A percentile compares a stretch with the other conserved stretches of the same genome.
These are phyloP conservation scores for Anticlea derivata DNA, from an alignment of 2,888 invertebrate species.

Conservation along the genomic window DNA sequence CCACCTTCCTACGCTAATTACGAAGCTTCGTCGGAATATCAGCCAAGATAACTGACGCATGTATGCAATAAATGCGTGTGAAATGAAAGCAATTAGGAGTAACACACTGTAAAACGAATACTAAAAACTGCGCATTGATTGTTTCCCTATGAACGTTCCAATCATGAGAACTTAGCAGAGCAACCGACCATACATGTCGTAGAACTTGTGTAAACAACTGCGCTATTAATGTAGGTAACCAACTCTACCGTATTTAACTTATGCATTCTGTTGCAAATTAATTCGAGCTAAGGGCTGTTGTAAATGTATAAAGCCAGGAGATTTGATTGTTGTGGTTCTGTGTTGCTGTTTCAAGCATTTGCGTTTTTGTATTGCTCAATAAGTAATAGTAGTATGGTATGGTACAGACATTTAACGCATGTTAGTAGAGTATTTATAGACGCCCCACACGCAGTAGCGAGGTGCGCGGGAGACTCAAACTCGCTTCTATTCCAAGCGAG, in stretches of 20 bases:
- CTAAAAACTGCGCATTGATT: constrained; percentile 57
- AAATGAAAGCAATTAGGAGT: constrained; percentile 41
- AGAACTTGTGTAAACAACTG: constrained; percentile 37
- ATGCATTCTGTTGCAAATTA: constrained; percentile 32
- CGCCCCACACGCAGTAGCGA: constrained; percentile 77
- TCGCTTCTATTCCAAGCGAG: constrained; percentile 73
- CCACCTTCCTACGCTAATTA: constrained; percentile 15
- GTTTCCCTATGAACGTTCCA: constrained; percentile 71
- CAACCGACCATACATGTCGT: constrained; percentile 55
- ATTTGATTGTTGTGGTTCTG: constrained; percentile 23
- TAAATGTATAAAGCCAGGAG: constrained; percentile 18
- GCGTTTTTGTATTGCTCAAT: constrained; percentile 45
- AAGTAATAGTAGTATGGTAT: constrained; percentile 47
- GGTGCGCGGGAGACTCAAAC: constrained; percentile 73
- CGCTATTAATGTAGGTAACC: constrained; percentile 31
- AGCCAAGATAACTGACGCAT: constrained; percentile 18
- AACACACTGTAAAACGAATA: constrained; percentile 13
- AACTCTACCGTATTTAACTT: constrained; percentile 25
- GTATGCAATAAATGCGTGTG: constrained; percentile 30
- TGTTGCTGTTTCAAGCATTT: constrained; percentile 39
- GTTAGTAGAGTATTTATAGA: constrained; percentile 73
- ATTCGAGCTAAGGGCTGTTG: constrained; percentile 27
- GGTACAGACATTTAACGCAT: constrained; percentile 61
- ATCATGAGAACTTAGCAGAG: constrained; percentile 67
- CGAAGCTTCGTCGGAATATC: constrained; percentile 10